Conservation (phyloP, 2,888 invertebrate genomes). For the Plemyria rubiginata region DNA sequence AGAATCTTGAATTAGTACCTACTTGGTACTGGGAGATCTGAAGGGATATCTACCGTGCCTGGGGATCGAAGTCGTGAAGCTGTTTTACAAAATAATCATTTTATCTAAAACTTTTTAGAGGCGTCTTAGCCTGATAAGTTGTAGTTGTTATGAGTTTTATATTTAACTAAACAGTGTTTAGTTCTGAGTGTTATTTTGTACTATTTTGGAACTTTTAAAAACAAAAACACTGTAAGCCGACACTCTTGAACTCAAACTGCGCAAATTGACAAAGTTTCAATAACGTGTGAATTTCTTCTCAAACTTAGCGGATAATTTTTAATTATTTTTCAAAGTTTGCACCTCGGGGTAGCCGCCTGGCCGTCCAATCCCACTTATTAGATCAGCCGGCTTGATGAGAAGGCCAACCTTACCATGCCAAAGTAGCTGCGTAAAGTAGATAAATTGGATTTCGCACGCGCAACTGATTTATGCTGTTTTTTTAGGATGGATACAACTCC, state of each 20-base stretch:
- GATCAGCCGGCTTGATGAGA: slow-evolving; percentile 28
- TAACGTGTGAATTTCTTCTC: slow-evolving; percentile 26
- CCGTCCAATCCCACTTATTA: slow-evolving; percentile 29
- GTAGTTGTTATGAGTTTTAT: too few species aligned
- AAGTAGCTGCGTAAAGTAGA: slow-evolving; percentile 16
- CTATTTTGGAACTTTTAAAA: too few species aligned
- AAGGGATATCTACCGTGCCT: too few species aligned
- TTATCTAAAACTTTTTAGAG: too few species aligned
- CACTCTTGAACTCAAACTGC: slow-evolving; percentile 8
- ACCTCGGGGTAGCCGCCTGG: neutral
- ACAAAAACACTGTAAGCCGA: neutral
- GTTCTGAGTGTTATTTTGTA: too few species aligned
- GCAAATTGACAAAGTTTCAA: slow-evolving; percentile 27
- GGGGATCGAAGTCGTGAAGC: too few species aligned
- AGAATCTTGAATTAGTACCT: too few species aligned
- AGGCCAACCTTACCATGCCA: slow-evolving; percentile 6
- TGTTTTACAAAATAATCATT: too few species aligned
- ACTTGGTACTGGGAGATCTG: too few species aligned
- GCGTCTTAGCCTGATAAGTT: too few species aligned
- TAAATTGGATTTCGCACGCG: slow-evolving; percentile 25
- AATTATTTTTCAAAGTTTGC: slow-evolving; percentile 36
- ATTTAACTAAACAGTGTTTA: too few species aligned
- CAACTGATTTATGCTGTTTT: neutral
- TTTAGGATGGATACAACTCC: neutral
- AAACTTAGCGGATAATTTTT: slow-evolving; percentile 27